Conservation (phyloP, 1,140 invertebrate species). For the Drosophila prosaltans region DNA sequence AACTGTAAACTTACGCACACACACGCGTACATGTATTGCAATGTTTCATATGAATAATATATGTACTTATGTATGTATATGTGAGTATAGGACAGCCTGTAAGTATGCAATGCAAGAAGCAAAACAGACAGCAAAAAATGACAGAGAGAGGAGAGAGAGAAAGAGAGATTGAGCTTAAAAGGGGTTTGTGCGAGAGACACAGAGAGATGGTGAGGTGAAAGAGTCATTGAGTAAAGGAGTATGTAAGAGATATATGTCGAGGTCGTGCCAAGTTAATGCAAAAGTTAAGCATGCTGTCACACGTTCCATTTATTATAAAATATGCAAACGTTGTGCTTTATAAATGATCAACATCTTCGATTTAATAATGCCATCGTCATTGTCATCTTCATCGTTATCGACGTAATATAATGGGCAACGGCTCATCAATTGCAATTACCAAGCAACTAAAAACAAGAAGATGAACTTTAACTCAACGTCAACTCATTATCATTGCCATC, state of each 20-base stretch:
- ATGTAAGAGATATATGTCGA: slow-evolving; percentile 13
- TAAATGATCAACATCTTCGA: slow-evolving; percentile 71
- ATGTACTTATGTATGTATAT: neutral
- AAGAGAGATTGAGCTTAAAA: slow-evolving; percentile 17
- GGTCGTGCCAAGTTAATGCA: slow-evolving; percentile 29
- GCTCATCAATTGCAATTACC: slow-evolving; percentile 28
- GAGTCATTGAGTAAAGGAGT: neutral
- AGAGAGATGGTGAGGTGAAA: neutral
- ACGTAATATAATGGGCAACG: slow-evolving; percentile 33
- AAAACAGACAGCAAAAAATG: neutral
- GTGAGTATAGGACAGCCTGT: slow-evolving; percentile 2
- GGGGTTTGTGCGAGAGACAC: neutral
- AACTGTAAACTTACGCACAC: slow-evolving; percentile 17
- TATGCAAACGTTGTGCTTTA: slow-evolving; percentile 65
- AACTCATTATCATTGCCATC: slow-evolving; percentile 21
- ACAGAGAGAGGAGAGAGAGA: neutral
- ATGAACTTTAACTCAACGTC: neutral
- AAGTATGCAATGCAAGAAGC: slow-evolving; percentile 23
- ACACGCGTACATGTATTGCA: slow-evolving; percentile 43
- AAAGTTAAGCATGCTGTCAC: slow-evolving; percentile 78
- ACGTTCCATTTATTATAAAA: slow-evolving; percentile 80
- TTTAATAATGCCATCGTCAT: slow-evolving; percentile 71
- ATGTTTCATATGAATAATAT: slow-evolving; percentile 71
- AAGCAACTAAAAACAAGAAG: neutral
- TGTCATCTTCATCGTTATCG: slow-evolving; percentile 30